phyloP scores from a whole-genome alignment of 2,797 vertebrate genomes.

The Rhynchonycteris naso region DNA sequence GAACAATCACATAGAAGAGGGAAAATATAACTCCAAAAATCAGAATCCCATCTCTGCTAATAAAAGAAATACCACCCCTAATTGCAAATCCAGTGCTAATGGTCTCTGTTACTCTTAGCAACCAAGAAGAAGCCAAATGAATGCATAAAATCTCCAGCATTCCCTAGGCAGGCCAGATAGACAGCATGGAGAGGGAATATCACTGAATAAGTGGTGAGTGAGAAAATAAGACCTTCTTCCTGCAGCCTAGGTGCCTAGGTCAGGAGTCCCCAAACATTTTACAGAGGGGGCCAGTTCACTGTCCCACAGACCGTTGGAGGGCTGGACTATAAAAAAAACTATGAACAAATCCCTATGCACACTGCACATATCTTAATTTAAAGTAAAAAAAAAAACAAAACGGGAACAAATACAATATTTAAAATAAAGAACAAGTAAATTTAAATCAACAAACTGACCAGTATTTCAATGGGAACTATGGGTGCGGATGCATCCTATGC shows the following conservation, averaged over 20 bases:
- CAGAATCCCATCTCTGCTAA: neutral
- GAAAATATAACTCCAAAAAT: neutral
- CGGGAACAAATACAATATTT: too few relatives aligned
- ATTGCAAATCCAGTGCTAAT: neutral
- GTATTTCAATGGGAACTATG: too few relatives aligned
- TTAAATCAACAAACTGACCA: too few relatives aligned
- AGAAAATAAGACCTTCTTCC: conserved; percentile 75
- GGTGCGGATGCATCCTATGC: too few relatives aligned
- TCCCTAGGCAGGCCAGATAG: neutral
- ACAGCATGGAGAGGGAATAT: conserved; percentile 6
- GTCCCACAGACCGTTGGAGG: too few relatives aligned
- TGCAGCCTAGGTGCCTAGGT: conserved; percentile 41
- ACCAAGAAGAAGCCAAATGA: conserved; percentile 14
- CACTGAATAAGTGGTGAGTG: conserved; percentile 59
- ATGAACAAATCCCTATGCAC: too few relatives aligned
- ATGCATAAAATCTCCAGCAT: neutral
- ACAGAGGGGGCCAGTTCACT: too few relatives aligned
- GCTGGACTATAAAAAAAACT: too few relatives aligned
- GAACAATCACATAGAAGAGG: neutral
- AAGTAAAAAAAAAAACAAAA: too few relatives aligned
- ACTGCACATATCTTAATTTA: too few relatives aligned
- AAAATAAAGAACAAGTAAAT: too few relatives aligned
- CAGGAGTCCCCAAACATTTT: too few relatives aligned
- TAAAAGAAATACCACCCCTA: neutral
- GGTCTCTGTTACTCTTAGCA: neutral